A percentile compares a stretch with the other conserved stretches of the same genome.
These are phyloP conservation scores for Drosophila ohnishii DNA, from an alignment of 1,140 invertebrate species.

Conservation along the genomic window DNA sequence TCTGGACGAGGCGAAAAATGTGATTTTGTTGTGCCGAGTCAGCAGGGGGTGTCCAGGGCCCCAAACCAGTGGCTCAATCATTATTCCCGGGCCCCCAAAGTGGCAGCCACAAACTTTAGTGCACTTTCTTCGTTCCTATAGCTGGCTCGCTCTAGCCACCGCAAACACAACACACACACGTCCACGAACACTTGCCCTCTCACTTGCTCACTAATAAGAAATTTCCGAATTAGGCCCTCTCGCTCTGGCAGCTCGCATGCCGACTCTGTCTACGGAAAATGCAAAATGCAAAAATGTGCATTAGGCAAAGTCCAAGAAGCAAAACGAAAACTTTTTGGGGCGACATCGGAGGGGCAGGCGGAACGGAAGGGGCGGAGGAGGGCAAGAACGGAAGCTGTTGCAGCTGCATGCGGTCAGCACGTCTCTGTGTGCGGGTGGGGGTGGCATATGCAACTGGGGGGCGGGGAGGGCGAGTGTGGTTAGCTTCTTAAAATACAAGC, in stretches of 20 bases:
- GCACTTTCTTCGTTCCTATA: conserved; percentile 72
- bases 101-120: conserved; percentile 54
- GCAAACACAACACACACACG: conserved; percentile 24
- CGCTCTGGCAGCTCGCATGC: conserved; percentile 60
- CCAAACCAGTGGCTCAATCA: conserved; percentile 33
- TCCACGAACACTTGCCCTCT: conserved; percentile 9
- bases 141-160: conserved; percentile 47
- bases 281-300: conserved; percentile 80
- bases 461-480: conserved; percentile 45
- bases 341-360: background rate
- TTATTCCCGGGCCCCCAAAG: conserved; percentile 26
- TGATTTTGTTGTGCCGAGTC: conserved; percentile 44
- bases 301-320: conserved; percentile 79
- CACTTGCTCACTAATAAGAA: conserved; percentile 69
- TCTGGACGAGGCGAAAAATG: conserved; percentile 34
- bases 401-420: conserved; percentile 55
- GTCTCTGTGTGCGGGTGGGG: conserved; percentile 7
- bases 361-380: background rate
- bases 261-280: conserved; percentile 70
- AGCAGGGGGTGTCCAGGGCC: conserved; percentile 31
- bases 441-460: conserved; percentile 34
- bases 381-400: conserved; percentile 49
- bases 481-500: conserved; percentile 74
- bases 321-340: conserved; percentile 55
- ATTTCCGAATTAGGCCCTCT: conserved; percentile 67